Evolutionary conservation across 2,113 vertebrate species (phyloP), one percentile per base, ranked within the genome.

Genomic region (Myiagra hebetior): DNA sequence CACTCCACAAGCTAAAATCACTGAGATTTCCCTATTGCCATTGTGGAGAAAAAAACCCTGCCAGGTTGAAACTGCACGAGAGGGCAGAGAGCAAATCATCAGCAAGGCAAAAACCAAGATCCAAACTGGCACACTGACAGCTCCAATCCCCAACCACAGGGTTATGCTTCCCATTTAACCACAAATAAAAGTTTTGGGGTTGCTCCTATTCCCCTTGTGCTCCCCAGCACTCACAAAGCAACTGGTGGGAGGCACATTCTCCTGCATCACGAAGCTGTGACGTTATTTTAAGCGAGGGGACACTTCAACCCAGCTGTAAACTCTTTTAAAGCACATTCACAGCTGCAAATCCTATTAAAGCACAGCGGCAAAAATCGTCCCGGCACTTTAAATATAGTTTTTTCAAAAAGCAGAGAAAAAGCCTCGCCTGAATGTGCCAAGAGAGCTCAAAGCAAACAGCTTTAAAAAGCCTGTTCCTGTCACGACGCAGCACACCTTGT

Each of bases 281-380:
- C 6, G 20, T 73, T 85, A 89, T 94, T 94, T 93, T 69, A 65
- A 87, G 81, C 64, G 19, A 75, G 84, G 53, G 74, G 85, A 75
- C 56, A 49, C 92, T 94, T 89, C 84, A 94, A 46, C 91, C 77
- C 94, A 94, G 89, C 87, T 96, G 87, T 57, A 93, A 92, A 82
- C 65, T 91, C 81, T 79, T 89, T 82, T 46, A 70, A 89, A 94
- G 89, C 30, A 1, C 77, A 15, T 78, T 81, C 77, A 84, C 91
- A 95, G 91, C 95, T 95, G 94, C 94, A 89, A 85, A 85, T 41
- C 84, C 87, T 57, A 44, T 81, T 72, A 79, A 87, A 89, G 65
- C 64, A 37, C 60, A 75, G 65, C 6, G 0, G 81, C 31, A 85
- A 46, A 79, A 93, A 73, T 1, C 3, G 16, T 60, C 85, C 42